A percentile compares a stretch with the other conserved stretches of the same genome.
Conservation (phyloP, 2,888 invertebrate genomes). For the Drosophila kanekoi region DNA sequence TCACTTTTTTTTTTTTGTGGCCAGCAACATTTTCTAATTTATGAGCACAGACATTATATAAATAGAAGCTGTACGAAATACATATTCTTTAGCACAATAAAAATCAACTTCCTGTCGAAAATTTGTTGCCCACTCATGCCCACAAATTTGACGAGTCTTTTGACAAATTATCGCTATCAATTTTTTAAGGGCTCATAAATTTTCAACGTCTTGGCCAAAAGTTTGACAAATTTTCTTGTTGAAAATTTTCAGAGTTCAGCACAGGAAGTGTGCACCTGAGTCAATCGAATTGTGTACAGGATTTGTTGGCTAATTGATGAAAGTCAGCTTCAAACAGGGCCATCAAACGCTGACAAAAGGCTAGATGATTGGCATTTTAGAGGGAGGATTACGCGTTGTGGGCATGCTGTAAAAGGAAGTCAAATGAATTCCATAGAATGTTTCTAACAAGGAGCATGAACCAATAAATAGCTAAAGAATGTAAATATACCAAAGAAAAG, state of each 20-base stretch:
- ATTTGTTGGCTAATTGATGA: constrained; percentile 43
- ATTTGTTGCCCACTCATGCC: constrained; percentile 66
- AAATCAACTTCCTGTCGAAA: constrained; percentile 60
- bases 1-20: constrained; percentile 11
- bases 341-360: background rate
- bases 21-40: constrained; percentile 46
- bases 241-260: background rate
- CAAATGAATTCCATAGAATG: background rate
- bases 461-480: background rate
- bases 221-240: constrained; percentile 30
- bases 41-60: constrained; percentile 33
- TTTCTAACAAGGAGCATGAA: background rate
- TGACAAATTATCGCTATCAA: constrained; percentile 59
- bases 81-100: constrained; percentile 38
- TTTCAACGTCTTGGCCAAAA: constrained; percentile 22
- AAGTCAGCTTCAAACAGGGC: constrained; percentile 11
- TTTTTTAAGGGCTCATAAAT: constrained; percentile 43
- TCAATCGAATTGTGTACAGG: constrained; percentile 35
- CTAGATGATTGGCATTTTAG: constrained; percentile 34
- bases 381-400: constrained; percentile 27
- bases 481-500: constrained; percentile 9
- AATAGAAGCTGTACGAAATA: constrained; percentile 55
- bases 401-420: constrained; percentile 7
- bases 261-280: constrained; percentile 65
- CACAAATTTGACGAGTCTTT: constrained; percentile 54